Evolutionary conservation across 2,888 invertebrate genomes (phyloP).

Genomic region (Penaeus monodon): DNA sequence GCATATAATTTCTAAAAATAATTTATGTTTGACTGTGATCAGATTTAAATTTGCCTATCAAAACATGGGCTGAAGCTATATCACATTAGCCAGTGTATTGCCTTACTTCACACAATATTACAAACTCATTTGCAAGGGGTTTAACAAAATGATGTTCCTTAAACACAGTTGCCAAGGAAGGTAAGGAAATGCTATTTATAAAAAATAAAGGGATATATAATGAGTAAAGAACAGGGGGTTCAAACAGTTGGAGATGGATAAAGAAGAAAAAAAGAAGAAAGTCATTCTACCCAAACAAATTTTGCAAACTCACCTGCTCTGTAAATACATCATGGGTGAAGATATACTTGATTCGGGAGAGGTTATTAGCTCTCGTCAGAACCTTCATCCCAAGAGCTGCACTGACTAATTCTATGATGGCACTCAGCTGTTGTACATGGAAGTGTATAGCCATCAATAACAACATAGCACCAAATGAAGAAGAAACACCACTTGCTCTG

Average conservation of each 20-base stretch:
- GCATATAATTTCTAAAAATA: too few relatives aligned
- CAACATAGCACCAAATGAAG: conserved; percentile 91
- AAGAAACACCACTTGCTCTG: conserved; percentile 84
- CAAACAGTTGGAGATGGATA: neutral
- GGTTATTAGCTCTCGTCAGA: conserved; percentile 72
- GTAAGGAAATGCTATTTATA: too few relatives aligned
- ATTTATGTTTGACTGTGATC: too few relatives aligned
- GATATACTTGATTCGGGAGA: conserved; percentile 86
- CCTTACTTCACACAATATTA: too few relatives aligned
- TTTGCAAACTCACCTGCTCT: conserved; percentile 79
- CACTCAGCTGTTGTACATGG: conserved; percentile 92
- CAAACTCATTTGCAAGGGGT: too few relatives aligned
- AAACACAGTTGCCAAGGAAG: too few relatives aligned
- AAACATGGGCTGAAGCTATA: too few relatives aligned
- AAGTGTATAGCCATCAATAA: conserved; percentile 96
- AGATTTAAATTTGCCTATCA: too few relatives aligned
- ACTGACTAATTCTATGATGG: conserved; percentile 93
- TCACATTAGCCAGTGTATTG: too few relatives aligned
- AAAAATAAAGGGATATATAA: too few relatives aligned
- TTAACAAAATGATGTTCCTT: too few relatives aligned
- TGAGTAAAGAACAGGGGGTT: too few relatives aligned
- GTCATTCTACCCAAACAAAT: conserved; percentile 5
- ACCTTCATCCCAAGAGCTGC: conserved; percentile 96
- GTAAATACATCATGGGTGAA: conserved; percentile 97
- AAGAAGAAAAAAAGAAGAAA: neutral